Base-by-base conservation (phyloP, 2,888 invertebrate genomes). In the Cancer borealis region DNA sequence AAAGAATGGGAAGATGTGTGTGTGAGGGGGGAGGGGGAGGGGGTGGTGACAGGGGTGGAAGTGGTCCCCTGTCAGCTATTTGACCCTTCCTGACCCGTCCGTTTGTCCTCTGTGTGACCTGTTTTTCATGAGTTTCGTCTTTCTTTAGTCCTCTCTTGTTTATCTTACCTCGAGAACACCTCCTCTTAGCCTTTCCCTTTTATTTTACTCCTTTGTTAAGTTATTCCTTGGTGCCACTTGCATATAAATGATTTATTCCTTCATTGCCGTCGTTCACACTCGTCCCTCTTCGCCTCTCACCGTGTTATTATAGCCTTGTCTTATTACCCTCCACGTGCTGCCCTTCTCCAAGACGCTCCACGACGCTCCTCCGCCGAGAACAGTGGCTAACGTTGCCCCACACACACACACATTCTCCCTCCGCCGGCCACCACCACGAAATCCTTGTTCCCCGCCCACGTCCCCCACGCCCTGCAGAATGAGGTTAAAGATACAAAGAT, bases 71-170 rank as follows among this genome's bases (percentile, higher is more conserved):
- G 91, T 91, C 66, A 73, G 46, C 60, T 73, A 91, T n/a, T 8
- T 91, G 91, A 91, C 91, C 91, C 91, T 73, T 21, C n/a, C 46
- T 91, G 91, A 46, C 91, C 91, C 60, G 12, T 73, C 73, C 12
- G 45, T 91, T 91, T 91, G 91, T 91, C 91, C 91, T 91, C 26
- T 46, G 46, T 54, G 91, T 91, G 91, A 91, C 91, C 91, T 46
- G 66, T 66, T 91, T 91, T 91, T 39, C 91, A 46, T 73, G 45
- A 73, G 73, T 45, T 26, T 21, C 45, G 73, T 91, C 73, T 45
- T 91, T 30, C 73, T 73, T 45, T 91, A 66, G 91, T 26, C 45
- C 45, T 46, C 73, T 73, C 45, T 46, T 66, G 73, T 91, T 91
- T 60, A 73, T 91, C 47, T 73, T 73, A 54, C 30, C 73, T 91